phyloP scores from a whole-genome alignment of 2,113 vertebrate genomes.

The Paedocypris sp. region DNA sequence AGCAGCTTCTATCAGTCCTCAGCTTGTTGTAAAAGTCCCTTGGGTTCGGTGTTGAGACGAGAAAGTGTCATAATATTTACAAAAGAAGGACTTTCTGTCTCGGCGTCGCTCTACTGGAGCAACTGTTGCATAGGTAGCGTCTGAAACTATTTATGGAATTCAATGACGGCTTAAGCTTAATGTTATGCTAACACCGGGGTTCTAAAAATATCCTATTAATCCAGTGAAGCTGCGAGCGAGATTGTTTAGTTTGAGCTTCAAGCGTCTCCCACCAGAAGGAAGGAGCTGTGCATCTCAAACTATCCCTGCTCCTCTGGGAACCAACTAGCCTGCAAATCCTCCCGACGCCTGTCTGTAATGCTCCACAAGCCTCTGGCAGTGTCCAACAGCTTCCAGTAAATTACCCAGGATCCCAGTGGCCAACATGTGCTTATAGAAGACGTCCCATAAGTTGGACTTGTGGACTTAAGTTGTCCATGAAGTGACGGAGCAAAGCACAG shows the following conservation, averaged over 20 bases:
- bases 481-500: too few relatives aligned
- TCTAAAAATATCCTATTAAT: slow-evolving; percentile 46
- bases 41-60: slow-evolving; percentile 11
- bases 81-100: slow-evolving; percentile 25
- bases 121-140: neutral
- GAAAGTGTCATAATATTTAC: slow-evolving; percentile 41
- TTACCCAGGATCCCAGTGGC: slow-evolving; percentile 35
- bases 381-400: slow-evolving; percentile 51
- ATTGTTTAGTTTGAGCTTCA: slow-evolving; percentile 28
- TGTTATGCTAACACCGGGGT: slow-evolving; percentile 46
- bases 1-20: neutral
- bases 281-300: slow-evolving; percentile 34
- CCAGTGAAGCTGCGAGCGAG: slow-evolving; percentile 21
- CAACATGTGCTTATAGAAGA: neutral
- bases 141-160: neutral
- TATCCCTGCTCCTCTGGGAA: slow-evolving; percentile 12
- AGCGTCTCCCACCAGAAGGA: slow-evolving; percentile 38
- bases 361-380: slow-evolving; percentile 41
- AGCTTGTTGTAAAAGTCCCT: neutral
- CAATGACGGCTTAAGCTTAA: slow-evolving; percentile 41
- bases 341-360: slow-evolving; percentile 50
- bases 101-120: neutral
- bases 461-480: neutral
- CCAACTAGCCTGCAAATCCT: slow-evolving; percentile 43
- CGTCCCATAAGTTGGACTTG: slow-evolving; percentile 3